Conservation (phyloP, 2,797 vertebrate species). For the Darevskia nairensis region DNA sequence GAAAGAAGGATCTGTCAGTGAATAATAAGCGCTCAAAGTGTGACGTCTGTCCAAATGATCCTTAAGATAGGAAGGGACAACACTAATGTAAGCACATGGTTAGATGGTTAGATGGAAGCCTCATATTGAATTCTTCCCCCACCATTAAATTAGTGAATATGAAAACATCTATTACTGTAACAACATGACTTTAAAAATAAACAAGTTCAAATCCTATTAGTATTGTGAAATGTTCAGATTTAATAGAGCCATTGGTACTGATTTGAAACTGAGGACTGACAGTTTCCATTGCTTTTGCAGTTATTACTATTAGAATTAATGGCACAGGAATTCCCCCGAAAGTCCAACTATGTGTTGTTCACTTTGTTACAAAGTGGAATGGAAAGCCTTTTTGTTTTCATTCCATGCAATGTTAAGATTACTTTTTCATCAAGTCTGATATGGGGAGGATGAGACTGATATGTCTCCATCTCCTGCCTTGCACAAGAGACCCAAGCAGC, state of each 20-base stretch:
- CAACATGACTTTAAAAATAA: slow-evolving; percentile 7
- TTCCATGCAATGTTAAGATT: background rate
- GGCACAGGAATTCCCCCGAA: background rate
- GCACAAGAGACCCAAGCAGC: background rate
- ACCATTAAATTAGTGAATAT: background rate
- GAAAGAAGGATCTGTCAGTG: too few relatives aligned
- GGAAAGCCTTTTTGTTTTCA: background rate
- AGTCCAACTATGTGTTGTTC: background rate
- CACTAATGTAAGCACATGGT: background rate
- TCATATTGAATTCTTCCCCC: background rate
- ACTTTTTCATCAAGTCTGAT: background rate
- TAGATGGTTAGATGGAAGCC: background rate
- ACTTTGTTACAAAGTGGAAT: background rate
- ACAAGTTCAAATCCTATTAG: background rate
- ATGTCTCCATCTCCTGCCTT: background rate
- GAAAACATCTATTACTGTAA: background rate
- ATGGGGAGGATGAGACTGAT: background rate
- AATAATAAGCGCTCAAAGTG: too few relatives aligned
- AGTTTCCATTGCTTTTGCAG: background rate
- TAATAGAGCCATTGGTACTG: background rate
- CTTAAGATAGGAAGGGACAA: too few relatives aligned
- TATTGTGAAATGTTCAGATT: background rate
- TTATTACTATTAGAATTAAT: background rate
- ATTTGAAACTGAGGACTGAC: background rate
- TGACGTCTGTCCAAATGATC: too few relatives aligned